These are phyloP conservation scores for Erebia aethiops DNA, from an alignment of 2,888 invertebrate species.

Conservation along the genomic window DNA sequence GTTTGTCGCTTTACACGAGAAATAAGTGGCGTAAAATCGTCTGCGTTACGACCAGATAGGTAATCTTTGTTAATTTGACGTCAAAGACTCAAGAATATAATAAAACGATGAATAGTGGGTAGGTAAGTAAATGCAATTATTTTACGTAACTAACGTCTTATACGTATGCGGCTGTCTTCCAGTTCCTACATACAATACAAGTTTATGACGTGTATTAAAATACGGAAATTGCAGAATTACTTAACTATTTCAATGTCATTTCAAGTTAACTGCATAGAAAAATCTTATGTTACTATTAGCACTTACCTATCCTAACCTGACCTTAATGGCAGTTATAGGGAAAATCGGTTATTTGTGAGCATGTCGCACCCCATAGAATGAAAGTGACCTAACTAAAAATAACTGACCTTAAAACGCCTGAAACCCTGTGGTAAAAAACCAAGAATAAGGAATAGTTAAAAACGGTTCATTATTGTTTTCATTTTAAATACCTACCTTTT, in stretches of 20 bases:
- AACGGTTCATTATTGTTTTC: too few relatives aligned
- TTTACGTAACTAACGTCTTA: slow-evolving; percentile 10
- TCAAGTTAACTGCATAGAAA: slow-evolving; percentile 7
- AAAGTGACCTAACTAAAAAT: too few relatives aligned
- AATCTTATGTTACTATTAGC: background rate
- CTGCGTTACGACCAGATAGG: slow-evolving; percentile 2
- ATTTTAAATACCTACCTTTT: too few relatives aligned
- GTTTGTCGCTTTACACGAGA: slow-evolving; percentile 5
- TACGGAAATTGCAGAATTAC: slow-evolving; percentile 29
- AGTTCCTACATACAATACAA: slow-evolving; percentile 24
- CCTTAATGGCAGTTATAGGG: background rate
- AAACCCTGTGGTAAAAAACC: too few relatives aligned
- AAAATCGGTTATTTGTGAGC: too few relatives aligned
- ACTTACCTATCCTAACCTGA: background rate
- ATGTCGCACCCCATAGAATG: too few relatives aligned
- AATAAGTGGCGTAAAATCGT: slow-evolving; percentile 10
- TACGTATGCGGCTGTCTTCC: slow-evolving; percentile 18
- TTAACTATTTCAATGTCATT: slow-evolving; percentile 6
- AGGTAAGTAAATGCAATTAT: slow-evolving; percentile 30
- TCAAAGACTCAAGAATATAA: slow-evolving; percentile 36
- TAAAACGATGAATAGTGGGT: slow-evolving; percentile 4
- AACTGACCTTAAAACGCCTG: too few relatives aligned
- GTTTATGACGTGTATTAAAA: slow-evolving; percentile 25
- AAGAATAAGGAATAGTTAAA: too few relatives aligned
- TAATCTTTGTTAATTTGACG: slow-evolving; percentile 31